Evolutionary conservation across 2,888 invertebrate species (phyloP), one percentile per base, ranked within the genome.

Genomic region (Ectemnius cavifrons): DNA sequence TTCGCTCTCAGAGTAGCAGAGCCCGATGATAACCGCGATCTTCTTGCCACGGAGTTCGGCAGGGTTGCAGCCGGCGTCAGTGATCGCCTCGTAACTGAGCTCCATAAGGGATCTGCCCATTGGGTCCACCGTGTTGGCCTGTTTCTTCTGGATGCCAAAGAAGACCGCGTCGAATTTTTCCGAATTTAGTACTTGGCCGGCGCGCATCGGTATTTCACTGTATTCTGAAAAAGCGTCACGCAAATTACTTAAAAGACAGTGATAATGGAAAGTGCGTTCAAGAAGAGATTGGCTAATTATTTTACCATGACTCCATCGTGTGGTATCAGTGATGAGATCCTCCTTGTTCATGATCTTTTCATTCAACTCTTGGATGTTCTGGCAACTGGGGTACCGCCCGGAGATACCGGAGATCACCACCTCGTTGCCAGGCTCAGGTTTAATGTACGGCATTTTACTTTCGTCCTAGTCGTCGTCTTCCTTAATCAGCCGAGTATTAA

Each of bases 11-110:
- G 95, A 94, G 75, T 72, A 63, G 78, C 94, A 94, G 6, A 94
- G 93, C 20, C 95, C 96, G 46, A 96, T 91, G 86, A 94, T 95
- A 0, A 96, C 96, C 47, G 95, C 96, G 0, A 95, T 95, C 79
- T 92, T 94, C 0, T 93, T 91, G 0, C 96, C 96, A 45, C 94
- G 92, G 11, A 96, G 86, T 2, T 91, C 91, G 62, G 92, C 71
- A 91, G 96, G 96, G 89, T 95, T 95, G 16, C 94, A 78, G 37
- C 92, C 92, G 4, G 88, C 88, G 46, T 88, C 88, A 28, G 87
- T 61, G 86, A 94, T 91, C 8, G 93, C 93, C 85, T 94, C 94
- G 85, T 92, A 93, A 0, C 93, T 90, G 28, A 93, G 92, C 84
- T 94, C 95, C 72, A 95, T 88, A 56, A 95, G 87, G 79, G 94